Conservation (phyloP, 2,888 invertebrate genomes). For the Coenonympha arcania region DNA sequence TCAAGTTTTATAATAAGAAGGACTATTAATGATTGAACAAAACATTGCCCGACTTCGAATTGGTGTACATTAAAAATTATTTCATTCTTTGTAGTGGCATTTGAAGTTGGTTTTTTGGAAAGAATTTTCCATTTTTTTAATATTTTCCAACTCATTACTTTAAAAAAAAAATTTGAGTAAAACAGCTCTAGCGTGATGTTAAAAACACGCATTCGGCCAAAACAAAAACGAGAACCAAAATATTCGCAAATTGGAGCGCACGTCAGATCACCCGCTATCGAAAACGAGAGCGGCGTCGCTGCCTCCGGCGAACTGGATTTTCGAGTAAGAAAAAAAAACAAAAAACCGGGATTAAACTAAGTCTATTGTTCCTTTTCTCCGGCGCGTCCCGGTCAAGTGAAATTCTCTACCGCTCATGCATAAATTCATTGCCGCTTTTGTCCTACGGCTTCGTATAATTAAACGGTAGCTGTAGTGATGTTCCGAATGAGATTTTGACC, state of each 20-base stretch:
- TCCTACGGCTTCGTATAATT: constrained; percentile 58
- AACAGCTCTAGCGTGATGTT: neutral
- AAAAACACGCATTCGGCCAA: neutral
- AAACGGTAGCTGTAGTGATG: constrained; percentile 44
- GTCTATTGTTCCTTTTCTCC: constrained; percentile 69
- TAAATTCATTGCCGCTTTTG: constrained; percentile 68
- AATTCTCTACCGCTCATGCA: constrained; percentile 64
- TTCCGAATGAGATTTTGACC: constrained; percentile 33
- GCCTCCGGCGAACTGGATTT: constrained; percentile 59
- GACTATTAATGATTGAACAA: too few relatives aligned
- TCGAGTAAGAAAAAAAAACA: constrained; percentile 46
- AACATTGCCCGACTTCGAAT: too few relatives aligned
- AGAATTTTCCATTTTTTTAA: too few relatives aligned
- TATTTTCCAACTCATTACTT: too few relatives aligned
- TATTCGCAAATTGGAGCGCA: constrained; percentile 49
- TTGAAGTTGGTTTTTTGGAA: too few relatives aligned
- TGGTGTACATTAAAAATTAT: too few relatives aligned
- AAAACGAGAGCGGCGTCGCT: constrained; percentile 32
- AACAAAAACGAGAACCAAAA: constrained; percentile 29
- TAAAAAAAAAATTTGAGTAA: too few relatives aligned
- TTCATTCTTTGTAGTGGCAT: too few relatives aligned
- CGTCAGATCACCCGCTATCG: constrained; percentile 42
- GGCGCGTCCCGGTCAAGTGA: constrained; percentile 44
- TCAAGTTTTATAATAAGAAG: too few relatives aligned
- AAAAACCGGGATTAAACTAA: constrained; percentile 64